Percentiles rank a stretch among this genome's conserved stretches.
Evolutionary conservation across 2,113 vertebrate genomes (phyloP).

Genomic region (Percopsis transmontana): DNA sequence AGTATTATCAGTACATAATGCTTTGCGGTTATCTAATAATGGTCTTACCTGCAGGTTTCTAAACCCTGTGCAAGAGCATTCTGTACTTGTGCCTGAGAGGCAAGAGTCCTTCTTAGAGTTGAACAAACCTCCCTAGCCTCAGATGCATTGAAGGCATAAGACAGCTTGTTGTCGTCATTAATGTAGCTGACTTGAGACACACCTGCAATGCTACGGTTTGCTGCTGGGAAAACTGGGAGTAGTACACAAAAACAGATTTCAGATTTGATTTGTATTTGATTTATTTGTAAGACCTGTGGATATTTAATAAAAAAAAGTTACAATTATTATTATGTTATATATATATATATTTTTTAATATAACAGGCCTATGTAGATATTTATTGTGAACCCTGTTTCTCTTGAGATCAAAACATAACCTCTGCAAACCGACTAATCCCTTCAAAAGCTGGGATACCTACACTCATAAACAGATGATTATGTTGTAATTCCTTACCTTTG

Average conservation of each 20-base stretch:
- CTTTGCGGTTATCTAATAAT: background rate
- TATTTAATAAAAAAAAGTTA: background rate
- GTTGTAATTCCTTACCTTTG: conserved; percentile 41
- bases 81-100: conserved; percentile 79
- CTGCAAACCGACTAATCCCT: background rate
- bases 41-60: conserved; percentile 89
- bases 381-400: too few species aligned
- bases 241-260: background rate
- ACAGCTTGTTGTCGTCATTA: conserved; percentile 1
- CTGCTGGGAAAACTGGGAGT: conserved; percentile 61
- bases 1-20: background rate
- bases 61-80: conserved; percentile 77
- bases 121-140: conserved; percentile 79
- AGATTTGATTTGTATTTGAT: background rate
- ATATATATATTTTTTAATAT: too few species aligned
- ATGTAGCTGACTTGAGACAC: conserved; percentile 69
- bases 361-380: too few species aligned
- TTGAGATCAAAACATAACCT: background rate
- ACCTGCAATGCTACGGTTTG: conserved; percentile 77
- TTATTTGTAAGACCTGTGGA: background rate
- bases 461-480: background rate
- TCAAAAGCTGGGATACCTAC: background rate
- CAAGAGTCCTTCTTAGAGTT: conserved; percentile 75
- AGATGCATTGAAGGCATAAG: conserved; percentile 72
- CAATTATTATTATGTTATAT: background rate